These are phyloP conservation scores for Psophia crepitans DNA, from an alignment of 2,113 vertebrate species.

Conservation along the genomic window DNA sequence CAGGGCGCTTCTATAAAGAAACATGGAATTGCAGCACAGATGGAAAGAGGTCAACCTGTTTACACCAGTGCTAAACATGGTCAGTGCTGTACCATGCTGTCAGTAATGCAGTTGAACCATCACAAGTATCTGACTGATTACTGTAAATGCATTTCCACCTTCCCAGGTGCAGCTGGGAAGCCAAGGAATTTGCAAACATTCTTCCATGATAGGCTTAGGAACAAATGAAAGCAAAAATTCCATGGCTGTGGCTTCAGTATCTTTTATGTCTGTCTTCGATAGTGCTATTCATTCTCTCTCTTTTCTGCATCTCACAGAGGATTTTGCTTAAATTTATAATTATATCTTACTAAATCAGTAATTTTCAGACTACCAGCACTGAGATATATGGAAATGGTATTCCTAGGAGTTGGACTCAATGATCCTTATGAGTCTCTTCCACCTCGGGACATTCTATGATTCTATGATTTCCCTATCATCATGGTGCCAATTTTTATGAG, in stretches of 20 bases:
- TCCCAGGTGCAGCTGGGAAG: background rate
- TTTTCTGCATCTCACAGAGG: background rate
- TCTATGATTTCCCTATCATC: background rate
- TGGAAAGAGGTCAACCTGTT: constrained; percentile 2
- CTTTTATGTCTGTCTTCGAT: background rate
- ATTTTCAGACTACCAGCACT: background rate
- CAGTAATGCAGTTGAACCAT: background rate
- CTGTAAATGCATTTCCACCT: background rate
- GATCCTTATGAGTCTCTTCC: too few species aligned
- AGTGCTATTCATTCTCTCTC: background rate
- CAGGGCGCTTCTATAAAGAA: background rate
- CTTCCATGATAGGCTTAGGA: background rate
- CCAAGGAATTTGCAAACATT: background rate
- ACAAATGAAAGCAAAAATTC: background rate
- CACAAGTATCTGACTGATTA: background rate
- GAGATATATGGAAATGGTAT: fast-evolving
- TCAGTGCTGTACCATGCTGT: background rate
- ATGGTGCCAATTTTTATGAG: background rate
- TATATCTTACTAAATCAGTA: background rate
- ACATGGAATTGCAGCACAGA: background rate
- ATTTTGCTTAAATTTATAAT: background rate
- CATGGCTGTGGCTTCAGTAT: background rate
- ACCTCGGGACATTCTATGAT: too few species aligned
- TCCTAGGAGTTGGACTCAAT: too few species aligned
- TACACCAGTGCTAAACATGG: background rate